Base-by-base conservation (phyloP, 2,113 vertebrate genomes). In the Oryzias celebensis region DNA sequence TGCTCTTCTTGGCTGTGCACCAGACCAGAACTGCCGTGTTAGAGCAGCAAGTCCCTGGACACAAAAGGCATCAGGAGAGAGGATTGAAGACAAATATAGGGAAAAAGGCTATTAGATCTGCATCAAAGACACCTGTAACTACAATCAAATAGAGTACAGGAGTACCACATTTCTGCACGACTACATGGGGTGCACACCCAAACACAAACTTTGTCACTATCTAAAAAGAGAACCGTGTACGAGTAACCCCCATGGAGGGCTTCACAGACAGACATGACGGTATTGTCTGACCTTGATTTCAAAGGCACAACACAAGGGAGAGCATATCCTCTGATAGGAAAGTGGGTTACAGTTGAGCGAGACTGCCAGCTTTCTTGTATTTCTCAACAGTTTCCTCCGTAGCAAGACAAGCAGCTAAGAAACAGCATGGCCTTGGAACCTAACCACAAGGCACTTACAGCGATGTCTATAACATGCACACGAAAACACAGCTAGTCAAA, bases 301-400 rank as follows among this genome's bases (percentile, higher is more conserved):
- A 81, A 62, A 83, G 54, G 65, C 4, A 18, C 51, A 70, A 73
- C 78, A 67, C 58, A 77, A 71, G 66, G 68, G 68, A 68, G 73
- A 81, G 67, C 72, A 81, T 63, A 69, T 80, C 75, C 68, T 85
- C 46, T 71, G 72, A 74, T 75, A 76, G 68, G 54, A 81, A 89
- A 82, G 73, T 85, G 81, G 84, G 88, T 85, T 86, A 87, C 79
- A 85, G 85, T 81, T 89, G 68, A 90, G 69, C 66, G 58, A 71
- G 44, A 62, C 70, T 68, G 52, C 31, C 59, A 73, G 62, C 36
- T 5, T 68, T 71, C 53, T 58, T 72, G 65, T 68, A 61, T 58
- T 71, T 89, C 68, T 79, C 50, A 78, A 77, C 75, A 72, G 71
- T 79, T 83, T 79, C 80, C 85, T 81, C 79, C 72, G 49, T 24